These are phyloP conservation scores for Caenorhabditis zanzibari DNA, from an alignment of 2,888 invertebrate species.

Conservation along the genomic window DNA sequence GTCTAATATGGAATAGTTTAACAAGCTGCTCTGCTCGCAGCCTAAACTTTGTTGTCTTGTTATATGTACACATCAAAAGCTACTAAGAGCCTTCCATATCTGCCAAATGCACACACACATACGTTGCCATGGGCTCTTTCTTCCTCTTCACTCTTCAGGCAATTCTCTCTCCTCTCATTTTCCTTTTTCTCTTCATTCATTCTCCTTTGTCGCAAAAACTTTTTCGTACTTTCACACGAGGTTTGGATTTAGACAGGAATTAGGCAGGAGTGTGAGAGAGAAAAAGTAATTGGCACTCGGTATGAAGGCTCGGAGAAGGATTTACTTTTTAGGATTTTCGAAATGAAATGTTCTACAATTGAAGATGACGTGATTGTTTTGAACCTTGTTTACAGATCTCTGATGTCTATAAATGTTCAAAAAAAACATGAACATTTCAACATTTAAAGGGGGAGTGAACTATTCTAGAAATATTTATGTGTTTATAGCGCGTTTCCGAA, in stretches of 20 bases:
- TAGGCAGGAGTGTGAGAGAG: background rate
- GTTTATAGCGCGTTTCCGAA: too few relatives aligned
- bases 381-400: background rate
- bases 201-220: conserved; percentile 29
- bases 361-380: conserved; percentile 3
- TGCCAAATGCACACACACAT: conserved; percentile 28
- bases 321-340: background rate
- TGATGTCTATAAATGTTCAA: background rate
- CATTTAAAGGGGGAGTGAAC: too few relatives aligned
- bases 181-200: conserved; percentile 12
- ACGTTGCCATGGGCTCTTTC: conserved; percentile 35
- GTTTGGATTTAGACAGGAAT: background rate
- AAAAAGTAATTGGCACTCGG: conserved; percentile 35
- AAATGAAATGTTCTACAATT: background rate
- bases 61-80: conserved; percentile 37
- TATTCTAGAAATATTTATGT: too few relatives aligned
- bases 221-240: conserved; percentile 44
- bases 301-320: background rate
- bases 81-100: conserved; percentile 9
- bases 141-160: background rate
- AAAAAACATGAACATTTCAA: background rate
- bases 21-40: conserved; percentile 21
- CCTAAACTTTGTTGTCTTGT: conserved; percentile 34
- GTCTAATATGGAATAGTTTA: conserved; percentile 42
- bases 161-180: conserved; percentile 7